phyloP scores from a whole-genome alignment of 2,113 vertebrate genomes.

The Mobula birostris region DNA sequence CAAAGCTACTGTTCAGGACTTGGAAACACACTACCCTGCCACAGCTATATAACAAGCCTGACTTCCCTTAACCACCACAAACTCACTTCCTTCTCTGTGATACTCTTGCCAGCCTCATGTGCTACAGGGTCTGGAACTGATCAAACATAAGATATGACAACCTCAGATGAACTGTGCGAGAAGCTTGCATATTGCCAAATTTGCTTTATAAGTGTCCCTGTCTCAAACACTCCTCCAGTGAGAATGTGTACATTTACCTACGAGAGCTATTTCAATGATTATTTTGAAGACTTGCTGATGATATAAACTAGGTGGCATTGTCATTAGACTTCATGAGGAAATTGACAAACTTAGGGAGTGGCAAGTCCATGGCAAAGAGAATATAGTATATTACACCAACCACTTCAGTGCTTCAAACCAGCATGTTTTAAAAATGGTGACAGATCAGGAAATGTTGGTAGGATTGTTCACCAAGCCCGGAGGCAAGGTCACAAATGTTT shows the following conservation, averaged over 20 bases:
- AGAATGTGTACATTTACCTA: not conserved
- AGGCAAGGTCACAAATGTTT: no score
- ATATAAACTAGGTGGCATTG: no score
- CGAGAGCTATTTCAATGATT: not conserved
- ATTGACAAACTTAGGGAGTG: no score
- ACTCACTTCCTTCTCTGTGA: not conserved
- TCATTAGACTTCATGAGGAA: no score
- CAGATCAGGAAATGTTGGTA: no score
- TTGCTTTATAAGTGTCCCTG: not conserved
- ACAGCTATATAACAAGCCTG: not conserved
- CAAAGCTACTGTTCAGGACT: not conserved
- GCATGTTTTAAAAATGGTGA: no score
- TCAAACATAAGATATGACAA: not conserved
- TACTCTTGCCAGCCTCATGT: not conserved
- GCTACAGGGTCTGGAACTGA: not conserved
- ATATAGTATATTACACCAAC: no score
- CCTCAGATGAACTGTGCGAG: not conserved
- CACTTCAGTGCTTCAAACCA: no score
- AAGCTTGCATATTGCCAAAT: not conserved
- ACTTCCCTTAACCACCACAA: not conserved
- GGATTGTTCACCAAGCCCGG: no score
- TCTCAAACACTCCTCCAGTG: not conserved
- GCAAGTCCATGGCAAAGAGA: no score
- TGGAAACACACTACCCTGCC: not conserved
- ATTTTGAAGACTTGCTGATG: no score